Evolutionary conservation across 2,888 invertebrate species (phyloP).

Genomic region (Aromia moschata): DNA sequence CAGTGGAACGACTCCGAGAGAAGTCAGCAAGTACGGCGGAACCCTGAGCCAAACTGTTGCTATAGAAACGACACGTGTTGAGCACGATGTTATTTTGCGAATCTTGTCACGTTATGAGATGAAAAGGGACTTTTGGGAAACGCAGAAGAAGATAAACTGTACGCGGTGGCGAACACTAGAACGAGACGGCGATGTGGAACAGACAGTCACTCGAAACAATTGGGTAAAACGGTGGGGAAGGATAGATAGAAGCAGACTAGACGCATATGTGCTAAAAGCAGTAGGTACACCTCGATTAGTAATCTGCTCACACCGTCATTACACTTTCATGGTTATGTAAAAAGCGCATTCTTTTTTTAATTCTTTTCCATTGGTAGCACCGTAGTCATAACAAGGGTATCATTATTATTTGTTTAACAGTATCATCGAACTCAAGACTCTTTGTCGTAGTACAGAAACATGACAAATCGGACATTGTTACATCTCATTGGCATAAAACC

Average conservation of each 20-base stretch:
- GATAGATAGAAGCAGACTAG: conserved; percentile 34
- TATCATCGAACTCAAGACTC: too few species aligned
- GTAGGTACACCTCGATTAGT: conserved; percentile 27
- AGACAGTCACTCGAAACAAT: conserved; percentile 47
- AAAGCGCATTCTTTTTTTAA: too few species aligned
- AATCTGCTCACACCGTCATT: conserved; percentile 26
- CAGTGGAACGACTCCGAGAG: conserved; percentile 51
- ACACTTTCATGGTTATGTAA: too few species aligned
- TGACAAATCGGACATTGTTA: too few species aligned
- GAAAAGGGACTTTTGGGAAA: conserved; percentile 62
- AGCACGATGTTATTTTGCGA: conserved; percentile 63
- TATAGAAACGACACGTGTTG: conserved; percentile 64
- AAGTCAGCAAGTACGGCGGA: conserved; percentile 57
- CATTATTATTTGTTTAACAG: too few species aligned
- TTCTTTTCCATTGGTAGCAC: too few species aligned
- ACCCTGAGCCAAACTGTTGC: conserved; percentile 61
- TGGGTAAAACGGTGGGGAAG: conserved; percentile 36
- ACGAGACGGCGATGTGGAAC: conserved; percentile 51
- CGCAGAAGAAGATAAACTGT: conserved; percentile 45
- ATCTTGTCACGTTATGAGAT: conserved; percentile 64
- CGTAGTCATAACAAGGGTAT: too few species aligned
- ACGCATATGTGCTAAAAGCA: conserved; percentile 35
- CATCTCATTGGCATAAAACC: too few species aligned
- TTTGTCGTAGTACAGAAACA: too few species aligned
- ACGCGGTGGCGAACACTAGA: conserved; percentile 48